Base-by-base conservation (phyloP, 2,113 vertebrate species). In the Chaenocephalus aceratus region DNA sequence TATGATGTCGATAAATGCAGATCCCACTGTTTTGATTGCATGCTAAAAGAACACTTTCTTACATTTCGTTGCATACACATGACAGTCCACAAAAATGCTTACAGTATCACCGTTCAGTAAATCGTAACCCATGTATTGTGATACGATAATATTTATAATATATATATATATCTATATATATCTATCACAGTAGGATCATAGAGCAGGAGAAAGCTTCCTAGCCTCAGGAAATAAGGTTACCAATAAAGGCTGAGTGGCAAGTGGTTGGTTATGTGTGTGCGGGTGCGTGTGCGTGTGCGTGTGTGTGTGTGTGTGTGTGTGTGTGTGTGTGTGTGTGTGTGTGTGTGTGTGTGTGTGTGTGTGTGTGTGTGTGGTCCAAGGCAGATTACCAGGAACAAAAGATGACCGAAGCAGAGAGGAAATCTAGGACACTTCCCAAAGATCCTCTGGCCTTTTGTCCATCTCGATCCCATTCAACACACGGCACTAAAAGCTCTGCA, bases 401-500 rank as follows among this genome's bases (percentile, higher is more conserved):
- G 77, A 74, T 53, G 80, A 84, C 60, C 68, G 53, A 1, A 54
- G 76, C 52, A 79, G 18, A 68, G 75, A 80, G 58, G 65, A 90
- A 92, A 92, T 93, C 83, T 94, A 83, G 93, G 91, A 84, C 93
- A 94, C 76, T 76, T 80, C 78, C 59, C 69, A 23, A 73, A 75
- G 58, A 80, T 91, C 91, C 87, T 84, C 83, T 73, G 80, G 82
- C 71, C 79, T 86, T 88, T 80, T 88, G 89, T 93, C 93, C 87
- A 85, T 86, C 75, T 81, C 78, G 89, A 91, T 90, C 86, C 73
- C 79, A 89, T 82, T 91, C 82, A 88, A 16, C n/a, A 41, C 48
- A 59, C 69, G 69, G 61, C 13, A 56, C 36, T 65, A 30, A 2
- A 71, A 72, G 41, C 26, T 45, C 44, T 66, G 72, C 60, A 56